A percentile compares a stretch with the other conserved stretches of the same genome.
These are phyloP conservation scores for Laterallus jamaicensis DNA, from an alignment of 2,113 vertebrate species.

Conservation along the genomic window DNA sequence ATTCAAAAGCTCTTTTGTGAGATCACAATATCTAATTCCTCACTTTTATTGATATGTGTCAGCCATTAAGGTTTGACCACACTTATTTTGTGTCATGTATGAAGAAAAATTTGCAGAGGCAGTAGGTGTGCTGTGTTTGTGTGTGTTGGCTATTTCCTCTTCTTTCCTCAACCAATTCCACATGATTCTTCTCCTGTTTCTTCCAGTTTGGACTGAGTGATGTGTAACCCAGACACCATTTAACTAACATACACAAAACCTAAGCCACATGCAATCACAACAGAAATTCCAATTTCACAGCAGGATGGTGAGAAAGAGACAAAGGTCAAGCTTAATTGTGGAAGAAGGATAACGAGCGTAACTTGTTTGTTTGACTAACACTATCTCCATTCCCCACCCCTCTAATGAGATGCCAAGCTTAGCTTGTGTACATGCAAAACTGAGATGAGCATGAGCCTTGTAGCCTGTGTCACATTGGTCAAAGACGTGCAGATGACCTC, in stretches of 20 bases:
- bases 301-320: conserved; percentile 12
- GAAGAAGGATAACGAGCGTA: not conserved
- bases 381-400: not conserved
- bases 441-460: not conserved
- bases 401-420: not conserved
- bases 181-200: not conserved
- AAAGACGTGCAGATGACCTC: conserved; percentile 5
- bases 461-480: not conserved
- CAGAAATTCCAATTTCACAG: conserved; percentile 31
- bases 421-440: not conserved
- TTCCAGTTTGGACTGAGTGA: not conserved
- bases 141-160: not conserved
- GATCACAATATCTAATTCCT: not conserved
- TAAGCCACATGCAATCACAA: conserved; percentile 15
- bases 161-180: not conserved
- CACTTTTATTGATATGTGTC: not conserved
- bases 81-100: not conserved
- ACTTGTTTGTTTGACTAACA: conserved; percentile 21
- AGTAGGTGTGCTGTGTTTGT: not conserved
- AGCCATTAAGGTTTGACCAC: not conserved
- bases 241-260: not conserved
- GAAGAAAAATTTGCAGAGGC: not conserved
- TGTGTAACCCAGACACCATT: not conserved
- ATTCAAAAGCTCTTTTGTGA: not conserved
- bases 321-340: conserved; percentile 33